Evolutionary conservation across 2,888 invertebrate species (phyloP).

Genomic region (Epirrita christyi): DNA sequence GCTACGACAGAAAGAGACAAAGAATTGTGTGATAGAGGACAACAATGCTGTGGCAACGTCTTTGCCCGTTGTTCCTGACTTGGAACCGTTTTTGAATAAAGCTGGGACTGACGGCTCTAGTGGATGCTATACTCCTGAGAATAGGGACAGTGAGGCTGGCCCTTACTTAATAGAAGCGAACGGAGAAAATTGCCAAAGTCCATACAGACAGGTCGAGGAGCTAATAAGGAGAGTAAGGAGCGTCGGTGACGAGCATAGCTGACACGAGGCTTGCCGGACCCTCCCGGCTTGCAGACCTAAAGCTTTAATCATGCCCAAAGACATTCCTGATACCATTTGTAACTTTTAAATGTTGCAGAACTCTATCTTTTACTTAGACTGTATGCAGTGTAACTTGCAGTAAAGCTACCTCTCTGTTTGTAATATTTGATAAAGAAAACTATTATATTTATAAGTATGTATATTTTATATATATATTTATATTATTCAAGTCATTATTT

Average conservation of each 20-base stretch:
- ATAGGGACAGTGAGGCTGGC: slow-evolving; percentile 64
- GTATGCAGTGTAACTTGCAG: background rate
- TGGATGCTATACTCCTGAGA: slow-evolving; percentile 70
- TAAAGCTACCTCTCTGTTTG: background rate
- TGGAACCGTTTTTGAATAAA: slow-evolving; percentile 71
- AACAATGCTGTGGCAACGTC: slow-evolving; percentile 49
- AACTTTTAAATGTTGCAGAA: slow-evolving; percentile 14
- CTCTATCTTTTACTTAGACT: background rate
- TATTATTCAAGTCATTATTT: no score
- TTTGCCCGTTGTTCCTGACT: slow-evolving; percentile 56
- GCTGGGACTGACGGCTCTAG: slow-evolving; percentile 63
- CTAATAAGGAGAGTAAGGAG: slow-evolving; percentile 73
- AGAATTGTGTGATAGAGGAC: slow-evolving; percentile 55
- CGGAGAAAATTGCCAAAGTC: slow-evolving; percentile 70
- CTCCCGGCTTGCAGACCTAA: slow-evolving; percentile 61
- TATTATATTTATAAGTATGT: no score
- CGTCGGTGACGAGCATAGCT: slow-evolving; percentile 74
- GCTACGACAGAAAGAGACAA: slow-evolving; percentile 80
- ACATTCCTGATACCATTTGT: slow-evolving; percentile 40
- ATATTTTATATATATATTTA: no score
- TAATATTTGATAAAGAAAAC: background rate
- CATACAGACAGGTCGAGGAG: slow-evolving; percentile 74
- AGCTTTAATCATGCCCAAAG: slow-evolving; percentile 41
- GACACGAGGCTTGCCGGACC: slow-evolving; percentile 76
- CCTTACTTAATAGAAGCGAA: slow-evolving; percentile 72